Percentiles rank a stretch among this genome's conserved stretches.
Conservation (phyloP, 2,797 vertebrate species). For the Xenops minutus region DNA sequence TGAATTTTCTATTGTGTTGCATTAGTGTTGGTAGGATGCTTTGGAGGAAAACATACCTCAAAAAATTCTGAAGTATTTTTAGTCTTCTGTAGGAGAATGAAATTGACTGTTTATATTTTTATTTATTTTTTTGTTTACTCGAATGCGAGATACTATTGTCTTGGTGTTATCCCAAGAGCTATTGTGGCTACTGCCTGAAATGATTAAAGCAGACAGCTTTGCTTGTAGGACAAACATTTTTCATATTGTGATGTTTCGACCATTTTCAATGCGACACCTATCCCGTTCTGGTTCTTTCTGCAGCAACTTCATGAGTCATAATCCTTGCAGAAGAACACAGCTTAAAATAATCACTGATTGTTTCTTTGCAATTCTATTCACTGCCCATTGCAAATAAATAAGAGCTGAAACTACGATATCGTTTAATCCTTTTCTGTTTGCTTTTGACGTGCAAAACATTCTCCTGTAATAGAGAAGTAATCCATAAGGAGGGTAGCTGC, state of each 20-base stretch:
- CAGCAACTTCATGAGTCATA: conserved; percentile 58
- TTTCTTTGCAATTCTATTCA: conserved; percentile 24
- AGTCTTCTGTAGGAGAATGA: not conserved
- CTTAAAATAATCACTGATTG: conserved; percentile 67
- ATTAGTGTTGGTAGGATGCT: not conserved
- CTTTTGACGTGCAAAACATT: conserved; percentile 52
- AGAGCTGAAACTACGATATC: conserved; percentile 41
- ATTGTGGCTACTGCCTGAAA: not conserved
- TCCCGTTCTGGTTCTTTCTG: conserved; percentile 6
- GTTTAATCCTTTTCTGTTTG: conserved; percentile 64
- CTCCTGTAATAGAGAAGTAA: conserved; percentile 59
- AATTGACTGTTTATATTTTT: not conserved
- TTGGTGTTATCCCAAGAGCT: conserved; percentile 24
- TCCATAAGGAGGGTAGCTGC: conserved; percentile 47
- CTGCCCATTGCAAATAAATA: conserved; percentile 57
- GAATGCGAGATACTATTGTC: not conserved
- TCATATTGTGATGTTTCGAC: not conserved
- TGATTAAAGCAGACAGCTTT: conserved; percentile 30
- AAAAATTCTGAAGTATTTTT: not conserved
- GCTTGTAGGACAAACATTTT: conserved; percentile 20
- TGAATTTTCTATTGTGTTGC: not conserved
- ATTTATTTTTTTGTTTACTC: not conserved
- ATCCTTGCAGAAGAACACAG: conserved; percentile 48
- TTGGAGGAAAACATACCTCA: not conserved
- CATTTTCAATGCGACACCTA: conserved; percentile 43